Conservation (phyloP, 2,888 invertebrate species). For the Eupithecia subumbrata region DNA sequence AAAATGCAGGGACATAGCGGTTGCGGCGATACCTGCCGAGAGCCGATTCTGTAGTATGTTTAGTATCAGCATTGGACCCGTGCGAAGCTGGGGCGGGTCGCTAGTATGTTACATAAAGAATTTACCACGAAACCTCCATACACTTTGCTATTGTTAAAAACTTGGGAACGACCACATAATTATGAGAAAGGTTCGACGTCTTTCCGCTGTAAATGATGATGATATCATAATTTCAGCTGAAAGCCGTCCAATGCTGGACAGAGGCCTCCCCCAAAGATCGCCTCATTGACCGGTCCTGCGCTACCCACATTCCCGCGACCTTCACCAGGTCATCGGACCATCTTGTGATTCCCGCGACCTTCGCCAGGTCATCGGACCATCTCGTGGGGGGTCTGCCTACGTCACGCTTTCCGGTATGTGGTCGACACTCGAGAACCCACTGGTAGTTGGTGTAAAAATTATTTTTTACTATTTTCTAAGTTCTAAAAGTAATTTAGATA, state of each 20-base stretch:
- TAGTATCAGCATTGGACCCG: no score
- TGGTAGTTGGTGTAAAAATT: no score
- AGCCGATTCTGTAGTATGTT: no score
- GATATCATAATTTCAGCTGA: neutral
- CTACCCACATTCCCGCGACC: neutral
- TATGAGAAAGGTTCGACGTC: neutral
- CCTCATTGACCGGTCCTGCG: neutral
- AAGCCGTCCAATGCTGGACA: neutral
- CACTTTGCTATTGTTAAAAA: neutral
- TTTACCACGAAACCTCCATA: neutral
- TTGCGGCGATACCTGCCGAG: no score
- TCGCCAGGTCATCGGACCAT: neutral
- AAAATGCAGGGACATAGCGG: no score
- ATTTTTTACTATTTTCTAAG: no score
- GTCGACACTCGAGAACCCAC: neutral
- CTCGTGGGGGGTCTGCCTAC: neutral
- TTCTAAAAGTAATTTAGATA: no score
- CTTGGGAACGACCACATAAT: neutral
- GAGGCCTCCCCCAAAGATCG: neutral
- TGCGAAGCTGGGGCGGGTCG: no score
- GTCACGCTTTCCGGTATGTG: neutral
- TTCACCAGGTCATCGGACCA: neutral
- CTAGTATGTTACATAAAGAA: no score
- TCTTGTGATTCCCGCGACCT: neutral
- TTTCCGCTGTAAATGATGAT: neutral